phyloP scores from a whole-genome alignment of 2,888 invertebrate genomes.

The Conistra vaccinii region DNA sequence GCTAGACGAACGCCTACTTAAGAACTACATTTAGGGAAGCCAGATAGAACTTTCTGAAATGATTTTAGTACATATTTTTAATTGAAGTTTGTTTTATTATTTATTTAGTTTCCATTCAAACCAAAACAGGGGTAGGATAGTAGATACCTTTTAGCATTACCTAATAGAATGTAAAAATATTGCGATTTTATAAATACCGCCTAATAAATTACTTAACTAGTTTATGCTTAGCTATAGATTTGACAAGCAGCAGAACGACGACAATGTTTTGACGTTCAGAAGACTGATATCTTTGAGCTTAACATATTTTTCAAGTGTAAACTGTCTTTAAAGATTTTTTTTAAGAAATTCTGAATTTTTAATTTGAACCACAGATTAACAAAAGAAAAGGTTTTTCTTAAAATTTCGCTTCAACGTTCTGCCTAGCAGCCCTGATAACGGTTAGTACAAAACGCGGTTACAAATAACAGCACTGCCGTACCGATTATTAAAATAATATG shows the following conservation, averaged over 20 bases:
- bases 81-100: neutral
- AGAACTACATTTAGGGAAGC: conserved; percentile 46
- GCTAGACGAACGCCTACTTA: conserved; percentile 41
- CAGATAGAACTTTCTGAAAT: conserved; percentile 7
- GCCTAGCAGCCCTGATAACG: conserved; percentile 43
- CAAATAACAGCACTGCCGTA: conserved; percentile 49
- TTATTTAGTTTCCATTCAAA: neutral
- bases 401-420: neutral
- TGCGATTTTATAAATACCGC: no score
- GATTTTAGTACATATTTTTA: neutral
- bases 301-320: no score
- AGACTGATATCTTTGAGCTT: no score
- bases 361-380: neutral
- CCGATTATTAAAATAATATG: conserved; percentile 53
- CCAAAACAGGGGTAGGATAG: neutral
- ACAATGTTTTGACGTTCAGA: no score
- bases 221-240: no score
- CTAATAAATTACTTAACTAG: no score
- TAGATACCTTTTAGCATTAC: neutral
- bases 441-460: conserved; percentile 39
- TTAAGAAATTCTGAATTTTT: neutral
- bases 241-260: no score
- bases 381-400: neutral
- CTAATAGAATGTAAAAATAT: no score
- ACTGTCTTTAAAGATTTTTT: no score